These are phyloP conservation scores for Paragorgia papillata DNA, from an alignment of 92 coral and sea anemone genomes.

Conservation along the genomic window DNA sequence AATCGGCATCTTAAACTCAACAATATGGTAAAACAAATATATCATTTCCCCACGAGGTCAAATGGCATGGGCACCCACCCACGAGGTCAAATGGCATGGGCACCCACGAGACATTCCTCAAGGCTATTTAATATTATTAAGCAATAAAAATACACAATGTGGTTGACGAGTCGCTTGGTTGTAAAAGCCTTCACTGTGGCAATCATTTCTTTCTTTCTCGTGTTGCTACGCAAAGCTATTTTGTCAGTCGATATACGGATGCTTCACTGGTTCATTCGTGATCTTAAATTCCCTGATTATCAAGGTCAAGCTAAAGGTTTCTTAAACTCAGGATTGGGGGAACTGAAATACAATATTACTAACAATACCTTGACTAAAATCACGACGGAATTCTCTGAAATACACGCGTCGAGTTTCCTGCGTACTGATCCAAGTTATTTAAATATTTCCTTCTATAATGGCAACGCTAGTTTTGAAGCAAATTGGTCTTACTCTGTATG, in stretches of 20 bases:
- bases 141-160: not conserved
- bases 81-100: no score
- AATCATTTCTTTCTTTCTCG: not conserved
- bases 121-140: no score
- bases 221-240: slow-evolving; percentile 19
- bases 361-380: not conserved
- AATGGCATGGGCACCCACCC: no score
- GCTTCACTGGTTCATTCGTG: slow-evolving; percentile 2
- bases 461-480: slow-evolving; percentile 26
- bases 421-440: not conserved
- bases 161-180: not conserved
- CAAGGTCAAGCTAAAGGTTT: slow-evolving; percentile 22
- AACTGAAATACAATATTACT: slow-evolving; percentile 26
- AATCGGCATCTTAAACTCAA: no score
- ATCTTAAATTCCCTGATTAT: slow-evolving; percentile 5
- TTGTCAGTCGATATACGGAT: slow-evolving; percentile 12
- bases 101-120: no score
- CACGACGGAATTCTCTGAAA: slow-evolving; percentile 10
- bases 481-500: slow-evolving; percentile 11
- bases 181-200: not conserved
- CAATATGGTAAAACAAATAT: no score
- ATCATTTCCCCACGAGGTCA: no score
- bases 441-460: not conserved
- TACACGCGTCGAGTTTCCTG: not conserved
- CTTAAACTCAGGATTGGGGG: slow-evolving; percentile 25